phyloP scores from a whole-genome alignment of 1,140 invertebrate genomes.

The Bombus huntii region DNA sequence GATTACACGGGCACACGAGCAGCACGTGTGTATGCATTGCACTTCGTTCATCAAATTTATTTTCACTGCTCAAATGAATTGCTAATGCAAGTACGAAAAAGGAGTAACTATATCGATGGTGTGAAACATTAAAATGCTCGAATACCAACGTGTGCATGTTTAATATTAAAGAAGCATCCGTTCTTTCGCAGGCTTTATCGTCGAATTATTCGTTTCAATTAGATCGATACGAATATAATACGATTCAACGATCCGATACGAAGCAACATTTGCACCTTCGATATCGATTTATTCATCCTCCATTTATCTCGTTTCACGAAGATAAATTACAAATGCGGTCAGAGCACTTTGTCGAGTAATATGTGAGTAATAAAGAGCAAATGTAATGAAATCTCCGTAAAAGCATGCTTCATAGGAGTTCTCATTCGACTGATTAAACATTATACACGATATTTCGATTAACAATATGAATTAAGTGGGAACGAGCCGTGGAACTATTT shows the following conservation, averaged over 20 bases:
- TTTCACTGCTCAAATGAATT: conserved; percentile 26
- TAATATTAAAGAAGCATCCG: not conserved
- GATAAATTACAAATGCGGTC: conserved; percentile 41
- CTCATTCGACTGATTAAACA: conserved; percentile 24
- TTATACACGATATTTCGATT: conserved; percentile 22
- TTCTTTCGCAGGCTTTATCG: not conserved
- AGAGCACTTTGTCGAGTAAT: conserved; percentile 38
- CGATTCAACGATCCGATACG: not conserved
- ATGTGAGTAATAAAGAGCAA: conserved; percentile 38
- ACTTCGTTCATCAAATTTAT: conserved; percentile 42
- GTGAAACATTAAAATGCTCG: not conserved
- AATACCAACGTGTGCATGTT: not conserved
- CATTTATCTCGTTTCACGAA: conserved; percentile 25
- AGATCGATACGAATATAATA: not conserved
- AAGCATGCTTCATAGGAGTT: conserved; percentile 2
- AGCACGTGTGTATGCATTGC: not conserved
- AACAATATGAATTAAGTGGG: conserved; percentile 24
- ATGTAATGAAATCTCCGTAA: conserved; percentile 39
- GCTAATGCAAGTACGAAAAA: conserved; percentile 6
- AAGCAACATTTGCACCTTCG: conserved; percentile 21
- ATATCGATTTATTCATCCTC: conserved; percentile 22
- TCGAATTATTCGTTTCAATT: conserved; percentile 16
- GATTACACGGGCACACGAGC: conserved; percentile 4
- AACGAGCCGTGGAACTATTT: not conserved
- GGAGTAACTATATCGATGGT: too few relatives aligned